phyloP scores from a whole-genome alignment of 1,140 invertebrate species.

The Agrypnia vestita region DNA sequence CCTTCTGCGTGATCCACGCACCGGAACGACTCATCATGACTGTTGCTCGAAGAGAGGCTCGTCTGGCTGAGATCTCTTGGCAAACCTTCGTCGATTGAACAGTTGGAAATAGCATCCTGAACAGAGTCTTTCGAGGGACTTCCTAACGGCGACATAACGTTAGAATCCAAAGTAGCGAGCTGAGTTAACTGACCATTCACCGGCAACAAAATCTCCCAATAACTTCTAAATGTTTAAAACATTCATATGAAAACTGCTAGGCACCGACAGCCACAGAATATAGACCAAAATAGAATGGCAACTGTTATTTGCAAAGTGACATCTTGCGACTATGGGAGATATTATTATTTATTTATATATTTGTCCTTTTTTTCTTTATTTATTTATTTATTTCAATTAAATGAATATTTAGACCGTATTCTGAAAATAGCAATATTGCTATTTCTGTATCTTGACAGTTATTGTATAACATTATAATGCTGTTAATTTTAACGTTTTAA shows the following conservation, averaged over 20 bases:
- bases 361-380: too few relatives aligned
- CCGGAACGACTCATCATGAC: constrained; percentile 84
- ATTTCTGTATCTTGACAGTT: too few relatives aligned
- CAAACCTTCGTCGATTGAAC: constrained; percentile 71
- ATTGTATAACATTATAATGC: too few relatives aligned
- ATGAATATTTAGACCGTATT: too few relatives aligned
- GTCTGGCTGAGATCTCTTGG: constrained; percentile 74
- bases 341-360: too few relatives aligned
- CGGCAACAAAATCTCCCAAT: neutral
- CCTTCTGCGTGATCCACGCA: constrained; percentile 86
- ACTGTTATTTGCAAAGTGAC: too few relatives aligned
- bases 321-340: too few relatives aligned
- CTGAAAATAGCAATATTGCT: too few relatives aligned
- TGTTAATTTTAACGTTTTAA: too few relatives aligned
- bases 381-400: too few relatives aligned
- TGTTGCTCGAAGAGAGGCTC: constrained; percentile 72
- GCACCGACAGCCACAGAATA: neutral
- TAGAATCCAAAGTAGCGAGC: neutral
- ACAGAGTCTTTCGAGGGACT: constrained; percentile 65
- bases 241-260: neutral
- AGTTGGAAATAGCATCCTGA: constrained; percentile 69
- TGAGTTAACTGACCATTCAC: neutral
- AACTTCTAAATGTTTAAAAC: neutral
- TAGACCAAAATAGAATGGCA: too few relatives aligned
- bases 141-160: constrained; percentile 66